Percentiles rank a stretch among this genome's conserved stretches.
phyloP scores from a whole-genome alignment of 2,797 vertebrate species.

The Bovichtus variegatus region DNA sequence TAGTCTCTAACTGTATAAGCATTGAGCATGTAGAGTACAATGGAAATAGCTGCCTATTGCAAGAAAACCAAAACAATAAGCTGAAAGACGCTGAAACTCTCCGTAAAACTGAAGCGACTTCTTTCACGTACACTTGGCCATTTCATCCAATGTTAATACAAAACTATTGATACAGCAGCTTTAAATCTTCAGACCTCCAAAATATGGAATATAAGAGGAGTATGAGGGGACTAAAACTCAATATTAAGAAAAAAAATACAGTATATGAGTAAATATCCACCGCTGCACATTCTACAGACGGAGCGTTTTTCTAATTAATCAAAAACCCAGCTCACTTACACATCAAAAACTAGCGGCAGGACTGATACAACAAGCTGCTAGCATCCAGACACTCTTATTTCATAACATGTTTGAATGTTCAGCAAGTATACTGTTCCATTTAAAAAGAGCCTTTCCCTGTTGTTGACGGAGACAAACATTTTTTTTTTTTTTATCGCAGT shows the following conservation, averaged over 20 bases:
- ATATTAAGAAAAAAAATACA: background rate
- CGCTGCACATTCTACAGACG: constrained; percentile 61
- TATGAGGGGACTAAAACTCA: background rate
- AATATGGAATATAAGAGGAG: background rate
- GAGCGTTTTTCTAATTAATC: constrained; percentile 76
- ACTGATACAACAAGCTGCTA: constrained; percentile 74
- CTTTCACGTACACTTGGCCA: background rate
- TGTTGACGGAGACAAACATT: constrained; percentile 84
- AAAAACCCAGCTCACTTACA: constrained; percentile 62
- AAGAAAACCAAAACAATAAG: too few species aligned
- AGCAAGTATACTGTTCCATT: constrained; percentile 68
- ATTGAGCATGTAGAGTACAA: too few species aligned
- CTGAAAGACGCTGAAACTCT: too few species aligned
- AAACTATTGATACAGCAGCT: background rate
- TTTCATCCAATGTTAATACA: background rate
- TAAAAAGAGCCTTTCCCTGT: constrained; percentile 61
- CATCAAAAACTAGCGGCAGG: constrained; percentile 59
- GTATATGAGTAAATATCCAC: constrained; percentile 40
- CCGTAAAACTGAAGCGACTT: background rate
- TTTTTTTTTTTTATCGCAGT: constrained; percentile 56
- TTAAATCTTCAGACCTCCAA: background rate
- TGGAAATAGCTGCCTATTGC: too few species aligned
- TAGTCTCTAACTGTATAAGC: background rate
- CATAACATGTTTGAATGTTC: constrained; percentile 76
- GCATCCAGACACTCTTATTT: constrained; percentile 59